A percentile compares a stretch with the other conserved stretches of the same genome.
Conservation (phyloP, 2,113 vertebrate species). For the Brachypodius melanocephalos region DNA sequence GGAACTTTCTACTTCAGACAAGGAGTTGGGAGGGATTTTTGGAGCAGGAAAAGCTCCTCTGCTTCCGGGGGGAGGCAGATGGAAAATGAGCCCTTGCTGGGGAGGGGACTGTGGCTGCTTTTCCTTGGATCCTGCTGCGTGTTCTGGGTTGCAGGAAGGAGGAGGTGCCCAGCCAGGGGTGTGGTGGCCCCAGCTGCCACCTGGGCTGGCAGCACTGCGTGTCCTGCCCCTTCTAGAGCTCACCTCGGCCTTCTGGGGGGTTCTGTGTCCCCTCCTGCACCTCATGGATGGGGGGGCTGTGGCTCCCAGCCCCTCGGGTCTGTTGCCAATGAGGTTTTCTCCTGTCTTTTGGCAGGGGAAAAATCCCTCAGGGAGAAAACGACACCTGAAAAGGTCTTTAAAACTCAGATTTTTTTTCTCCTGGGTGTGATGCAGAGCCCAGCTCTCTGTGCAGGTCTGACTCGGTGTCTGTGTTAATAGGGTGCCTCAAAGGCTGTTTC, state of each 20-base stretch:
- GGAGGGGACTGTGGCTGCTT: not conserved
- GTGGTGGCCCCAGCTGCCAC: not conserved
- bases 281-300: not conserved
- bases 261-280: not conserved
- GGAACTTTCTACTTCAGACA: not conserved
- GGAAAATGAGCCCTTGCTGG: not conserved
- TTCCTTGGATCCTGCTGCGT: not conserved
- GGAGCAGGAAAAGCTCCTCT: not conserved
- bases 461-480: not conserved
- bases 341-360: not conserved
- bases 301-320: not conserved
- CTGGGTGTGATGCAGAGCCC: not conserved
- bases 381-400: not conserved
- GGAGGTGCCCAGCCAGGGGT: not conserved
- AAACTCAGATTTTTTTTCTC: not conserved
- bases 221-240: not conserved
- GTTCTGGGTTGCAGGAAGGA: not conserved
- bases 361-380: not conserved
- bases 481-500: not conserved
- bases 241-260: not conserved
- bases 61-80: rapidly evolving
- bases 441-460: rapidly evolving
- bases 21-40: not conserved
- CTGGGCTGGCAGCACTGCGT: rapidly evolving
- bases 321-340: not conserved